These are phyloP conservation scores for Lepidochrysops patricia DNA, from an alignment of 2,888 invertebrate species.

Conservation along the genomic window DNA sequence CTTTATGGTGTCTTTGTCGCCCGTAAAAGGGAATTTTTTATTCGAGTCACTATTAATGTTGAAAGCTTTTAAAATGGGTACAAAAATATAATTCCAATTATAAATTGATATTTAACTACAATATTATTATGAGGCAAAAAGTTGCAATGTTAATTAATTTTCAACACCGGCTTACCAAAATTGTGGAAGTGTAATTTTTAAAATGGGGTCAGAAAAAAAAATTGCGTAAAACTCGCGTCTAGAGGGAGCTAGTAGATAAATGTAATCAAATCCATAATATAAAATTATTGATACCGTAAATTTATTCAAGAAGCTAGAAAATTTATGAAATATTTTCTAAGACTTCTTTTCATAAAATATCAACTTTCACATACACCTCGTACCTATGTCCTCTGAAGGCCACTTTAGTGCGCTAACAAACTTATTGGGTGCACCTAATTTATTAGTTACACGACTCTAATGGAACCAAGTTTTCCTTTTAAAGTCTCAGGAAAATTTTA, in stretches of 20 bases:
- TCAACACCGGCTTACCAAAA: no score
- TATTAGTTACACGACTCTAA: constrained; percentile 12
- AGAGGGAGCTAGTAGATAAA: no score
- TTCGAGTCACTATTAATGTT: not conserved
- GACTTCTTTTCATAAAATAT: not conserved
- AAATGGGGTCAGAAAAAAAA: no score
- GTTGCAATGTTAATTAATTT: no score
- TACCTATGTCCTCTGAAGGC: not conserved
- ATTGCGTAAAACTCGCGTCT: no score
- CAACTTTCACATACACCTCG: not conserved
- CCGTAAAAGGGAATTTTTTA: not conserved
- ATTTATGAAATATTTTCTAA: not conserved
- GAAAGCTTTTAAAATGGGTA: not conserved
- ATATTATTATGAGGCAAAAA: no score
- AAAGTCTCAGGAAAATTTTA: constrained; percentile 5
- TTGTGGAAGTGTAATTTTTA: no score
- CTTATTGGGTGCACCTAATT: constrained; percentile 12
- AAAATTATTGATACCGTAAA: no score
- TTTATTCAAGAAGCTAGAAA: no score
- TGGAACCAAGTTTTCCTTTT: constrained; percentile 11
- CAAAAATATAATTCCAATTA: no score
- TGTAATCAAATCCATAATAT: no score
- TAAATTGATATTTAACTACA: no score
- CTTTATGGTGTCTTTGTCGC: not conserved
- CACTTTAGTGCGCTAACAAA: not conserved